Evolutionary conservation across 2,888 invertebrate species (phyloP), one percentile per base, ranked within the genome.

Genomic region (Latrodectus elegans): DNA sequence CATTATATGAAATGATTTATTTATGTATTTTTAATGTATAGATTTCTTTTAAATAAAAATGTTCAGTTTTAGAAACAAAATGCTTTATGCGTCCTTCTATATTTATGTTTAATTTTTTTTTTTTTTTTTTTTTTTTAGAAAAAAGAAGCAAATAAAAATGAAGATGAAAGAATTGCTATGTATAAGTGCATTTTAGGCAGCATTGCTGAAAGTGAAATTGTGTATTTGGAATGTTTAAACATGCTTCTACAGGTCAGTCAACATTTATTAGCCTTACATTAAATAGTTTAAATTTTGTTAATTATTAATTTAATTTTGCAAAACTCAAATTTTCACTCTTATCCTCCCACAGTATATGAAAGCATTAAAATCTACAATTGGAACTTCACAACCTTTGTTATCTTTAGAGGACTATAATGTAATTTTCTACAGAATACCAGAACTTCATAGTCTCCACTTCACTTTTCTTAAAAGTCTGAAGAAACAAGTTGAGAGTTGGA

Each of bases 351-450:
- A 97, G 96, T 97, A 97, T 91, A 97, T 97, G 95, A 96, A 96
- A 92, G 97, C 96, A 26, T 95, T 97, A 90, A 96, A 96, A 92
- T 96, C 97, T 73, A 96, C 97, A 14, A 93, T 96, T 89, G 95
- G 95, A 73, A 96, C 97, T 83, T 97, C 97, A 12, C 97, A 97
- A 92, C 97, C 97, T 72, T 96, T 98, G 88, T 96, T 97, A 91
- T 95, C 96, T 1, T 95, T 96, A 91, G 96, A 96, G 89, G 97
- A 98, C 92, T 96, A 97, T 92, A 95, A 95, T 90, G 95, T 96
- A 10, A 97, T 98, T 92, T 98, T 98, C 93, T 97, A 96, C 92
- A 97, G 97, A 93, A 97, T 98, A 92, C 96, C 97, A 0, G 97
- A 97, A 91, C 93, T 98, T 74, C 95, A 96, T 91, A 94, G 94